These are phyloP conservation scores for Cacajao melanocephalus DNA, from an alignment of 2,797 vertebrate genomes.

Conservation along the genomic window DNA sequence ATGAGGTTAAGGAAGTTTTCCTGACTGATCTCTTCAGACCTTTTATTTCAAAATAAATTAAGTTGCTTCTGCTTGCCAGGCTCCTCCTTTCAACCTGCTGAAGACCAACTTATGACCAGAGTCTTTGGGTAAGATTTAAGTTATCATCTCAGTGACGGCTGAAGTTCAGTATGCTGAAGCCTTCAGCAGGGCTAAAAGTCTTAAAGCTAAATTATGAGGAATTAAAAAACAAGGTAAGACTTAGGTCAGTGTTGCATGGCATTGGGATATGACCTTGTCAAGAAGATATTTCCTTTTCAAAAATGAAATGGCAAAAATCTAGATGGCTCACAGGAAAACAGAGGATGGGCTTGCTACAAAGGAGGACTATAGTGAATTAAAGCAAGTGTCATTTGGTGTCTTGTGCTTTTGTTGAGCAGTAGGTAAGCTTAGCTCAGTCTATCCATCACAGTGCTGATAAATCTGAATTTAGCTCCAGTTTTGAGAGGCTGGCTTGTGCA, in stretches of 20 bases:
- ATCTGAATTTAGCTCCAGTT: not conserved
- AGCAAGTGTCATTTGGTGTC: not conserved
- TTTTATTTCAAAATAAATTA: not conserved
- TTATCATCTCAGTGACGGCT: not conserved
- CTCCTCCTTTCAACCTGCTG: not conserved
- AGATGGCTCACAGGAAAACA: not conserved
- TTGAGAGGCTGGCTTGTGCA: not conserved
- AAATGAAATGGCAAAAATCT: not conserved
- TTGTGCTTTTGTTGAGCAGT: not conserved
- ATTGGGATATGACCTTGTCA: not conserved
- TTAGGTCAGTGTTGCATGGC: not conserved
- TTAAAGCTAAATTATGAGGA: not conserved
- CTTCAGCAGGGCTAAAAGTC: not conserved
- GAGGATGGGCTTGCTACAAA: not conserved
- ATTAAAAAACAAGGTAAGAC: not conserved
- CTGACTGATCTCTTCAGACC: not conserved
- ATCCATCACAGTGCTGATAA: not conserved
- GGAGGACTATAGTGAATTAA: not conserved
- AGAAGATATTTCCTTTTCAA: not conserved
- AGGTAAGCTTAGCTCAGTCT: not conserved
- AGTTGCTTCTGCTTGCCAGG: not conserved
- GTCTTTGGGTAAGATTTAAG: not conserved
- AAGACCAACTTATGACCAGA: not conserved
- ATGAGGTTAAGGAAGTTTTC: not conserved
- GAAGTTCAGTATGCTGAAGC: not conserved